Evolutionary conservation across 2,797 vertebrate species (phyloP), one percentile per base, ranked within the genome.

Genomic region (Acanthis flammea): DNA sequence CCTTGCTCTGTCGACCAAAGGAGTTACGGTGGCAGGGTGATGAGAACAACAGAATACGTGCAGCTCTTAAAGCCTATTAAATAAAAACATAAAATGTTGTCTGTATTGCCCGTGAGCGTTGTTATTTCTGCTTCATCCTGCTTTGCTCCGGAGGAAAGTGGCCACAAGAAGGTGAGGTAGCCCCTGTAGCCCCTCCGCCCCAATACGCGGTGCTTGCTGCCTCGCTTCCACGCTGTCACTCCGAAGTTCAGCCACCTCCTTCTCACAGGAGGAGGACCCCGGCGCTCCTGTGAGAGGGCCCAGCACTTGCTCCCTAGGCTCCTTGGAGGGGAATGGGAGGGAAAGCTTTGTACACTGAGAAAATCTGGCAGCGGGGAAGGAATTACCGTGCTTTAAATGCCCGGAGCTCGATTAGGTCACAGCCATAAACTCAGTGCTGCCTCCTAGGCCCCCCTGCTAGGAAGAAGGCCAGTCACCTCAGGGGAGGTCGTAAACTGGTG

Each of bases 161-260:
- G 11, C 45, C 19, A 10, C 28, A 22, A 67, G 54, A 22, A 67
- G 54, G 14, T 19, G 50, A n/a, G 67, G 5, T 42, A 22, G 60
- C 18, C 15, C 37, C 16, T 2, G 33, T 6, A 65, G 39, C 22
- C 28, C 3, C 22, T 41, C 12, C 4, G 27, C 23, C 11, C 2
- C 19, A 7, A 9, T 0, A 7, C 10, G 0, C 2, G 4, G 55
- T 14, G 12, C 41, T 88, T 30, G 22, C 37, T 27, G 10, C 15
- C 19, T 39, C 1, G 1, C 10, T 61, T 31, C 41, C 0, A 0
- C 17, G 8, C 33, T 7, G 0, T 22, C 0, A 33, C 21, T 33
- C 27, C 41, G 27, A 25, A 5, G 5, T 1, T 2, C 3, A 21
- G 45, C 9, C 2, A 0, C 6, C 5, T 21, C 41, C 15, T 23